phyloP scores from a whole-genome alignment of 2,888 invertebrate genomes.

The Dolomedes plantarius region DNA sequence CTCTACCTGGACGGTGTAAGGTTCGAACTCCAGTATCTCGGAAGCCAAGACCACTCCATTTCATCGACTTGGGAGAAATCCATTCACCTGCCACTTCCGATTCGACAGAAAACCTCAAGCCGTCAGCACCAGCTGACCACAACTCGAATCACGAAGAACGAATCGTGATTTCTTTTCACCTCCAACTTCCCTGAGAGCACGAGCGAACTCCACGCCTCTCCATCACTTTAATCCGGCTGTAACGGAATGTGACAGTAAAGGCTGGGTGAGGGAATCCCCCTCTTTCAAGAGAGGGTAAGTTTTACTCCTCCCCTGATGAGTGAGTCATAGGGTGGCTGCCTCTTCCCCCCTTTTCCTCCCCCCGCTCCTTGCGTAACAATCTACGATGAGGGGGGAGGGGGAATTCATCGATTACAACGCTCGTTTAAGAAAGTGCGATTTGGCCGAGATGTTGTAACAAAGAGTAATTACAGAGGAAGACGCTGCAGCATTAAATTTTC shows the following conservation, averaged over 20 bases:
- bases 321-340: constrained; percentile 18
- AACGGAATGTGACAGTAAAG: constrained; percentile 58
- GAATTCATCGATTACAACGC: constrained; percentile 1
- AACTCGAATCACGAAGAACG: not conserved
- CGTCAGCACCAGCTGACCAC: constrained; percentile 1
- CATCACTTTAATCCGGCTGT: constrained; percentile 54
- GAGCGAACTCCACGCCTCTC: not conserved
- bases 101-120: not conserved
- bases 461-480: not conserved
- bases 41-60: no score
- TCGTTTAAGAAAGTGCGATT: not conserved
- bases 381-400: not conserved
- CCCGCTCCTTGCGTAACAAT: constrained; percentile 20
- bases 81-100: no score
- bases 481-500: not conserved
- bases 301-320: constrained; percentile 17
- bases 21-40: no score
- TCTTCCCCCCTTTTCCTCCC: not conserved
- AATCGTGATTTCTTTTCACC: not conserved
- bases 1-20: no score
- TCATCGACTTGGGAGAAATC: no score
- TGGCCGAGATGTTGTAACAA: not conserved
- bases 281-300: not conserved
- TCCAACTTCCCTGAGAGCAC: not conserved
- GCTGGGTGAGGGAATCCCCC: constrained; percentile 16